phyloP scores from a whole-genome alignment of 2,797 vertebrate species.

The Mallotus villosus region DNA sequence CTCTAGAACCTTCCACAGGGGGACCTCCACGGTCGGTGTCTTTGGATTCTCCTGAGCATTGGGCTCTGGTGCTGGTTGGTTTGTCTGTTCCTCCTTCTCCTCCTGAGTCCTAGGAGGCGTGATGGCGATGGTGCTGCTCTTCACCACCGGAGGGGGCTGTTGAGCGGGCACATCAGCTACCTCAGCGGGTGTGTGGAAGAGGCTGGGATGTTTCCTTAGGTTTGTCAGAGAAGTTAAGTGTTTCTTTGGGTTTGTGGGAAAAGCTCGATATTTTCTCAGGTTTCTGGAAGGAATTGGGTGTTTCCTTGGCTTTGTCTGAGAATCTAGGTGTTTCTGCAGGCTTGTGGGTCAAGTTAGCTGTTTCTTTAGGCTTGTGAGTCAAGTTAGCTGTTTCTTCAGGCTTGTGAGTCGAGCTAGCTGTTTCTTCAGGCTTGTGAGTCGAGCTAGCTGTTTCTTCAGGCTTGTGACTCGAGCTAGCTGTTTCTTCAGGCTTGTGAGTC shows the following conservation, averaged over 20 bases:
- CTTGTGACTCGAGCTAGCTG: neutral
- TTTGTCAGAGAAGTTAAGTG: neutral
- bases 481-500: neutral
- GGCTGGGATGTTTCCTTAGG: neutral
- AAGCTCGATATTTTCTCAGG: neutral
- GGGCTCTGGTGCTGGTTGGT: slow-evolving; percentile 5
- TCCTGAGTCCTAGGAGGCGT: slow-evolving; percentile 15
- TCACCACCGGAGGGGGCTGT: slow-evolving; percentile 7
- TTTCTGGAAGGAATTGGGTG: neutral
- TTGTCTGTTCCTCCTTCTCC: slow-evolving; percentile 7
- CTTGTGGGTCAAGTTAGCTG: neutral
- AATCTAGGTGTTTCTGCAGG: neutral
- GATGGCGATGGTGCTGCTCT: neutral
- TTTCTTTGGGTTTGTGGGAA: neutral
- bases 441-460: neutral
- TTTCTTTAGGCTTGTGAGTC: neutral
- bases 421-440: neutral
- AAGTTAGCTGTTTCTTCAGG: neutral
- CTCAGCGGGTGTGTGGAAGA: neutral
- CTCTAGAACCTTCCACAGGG: slow-evolving; percentile 50
- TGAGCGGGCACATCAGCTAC: neutral
- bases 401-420: neutral
- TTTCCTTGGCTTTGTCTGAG: neutral
- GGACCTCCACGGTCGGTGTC: slow-evolving; percentile 19
- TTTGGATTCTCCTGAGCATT: slow-evolving; percentile 3